Evolutionary conservation across 2,113 vertebrate genomes (phyloP).

Genomic region (Phodopus roborovskii): DNA sequence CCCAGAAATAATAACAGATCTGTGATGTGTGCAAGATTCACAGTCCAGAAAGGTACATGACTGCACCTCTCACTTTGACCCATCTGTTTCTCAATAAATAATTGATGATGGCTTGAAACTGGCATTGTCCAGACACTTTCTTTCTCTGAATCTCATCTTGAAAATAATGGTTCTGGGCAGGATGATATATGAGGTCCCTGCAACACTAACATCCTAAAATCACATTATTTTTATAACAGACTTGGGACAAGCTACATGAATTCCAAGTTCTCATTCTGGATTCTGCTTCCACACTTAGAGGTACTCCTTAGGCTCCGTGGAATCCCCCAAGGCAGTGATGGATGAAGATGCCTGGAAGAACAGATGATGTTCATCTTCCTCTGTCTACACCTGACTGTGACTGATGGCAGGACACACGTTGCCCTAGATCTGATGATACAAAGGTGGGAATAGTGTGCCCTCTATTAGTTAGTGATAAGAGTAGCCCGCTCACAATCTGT

Average conservation of each 20-base stretch:
- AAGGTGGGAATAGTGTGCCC: slow-evolving; percentile 5
- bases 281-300: slow-evolving; percentile 57
- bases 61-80: not conserved
- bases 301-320: not conserved
- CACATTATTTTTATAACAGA: slow-evolving; percentile 70
- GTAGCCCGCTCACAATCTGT: not conserved
- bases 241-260: slow-evolving; percentile 43
- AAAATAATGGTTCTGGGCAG: not conserved
- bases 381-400: slow-evolving; percentile 67
- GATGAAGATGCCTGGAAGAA: slow-evolving; percentile 55
- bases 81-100: slow-evolving; percentile 61
- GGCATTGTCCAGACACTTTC: slow-evolving; percentile 28
- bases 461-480: slow-evolving; percentile 61
- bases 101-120: slow-evolving; percentile 22
- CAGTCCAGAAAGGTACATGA: not conserved
- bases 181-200: slow-evolving; percentile 62
- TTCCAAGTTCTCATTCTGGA: slow-evolving; percentile 26
- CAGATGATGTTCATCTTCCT: slow-evolving; percentile 52
- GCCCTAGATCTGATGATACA: slow-evolving; percentile 54
- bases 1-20: not conserved
- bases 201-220: slow-evolving; percentile 45
- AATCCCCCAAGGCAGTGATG: slow-evolving; percentile 62
- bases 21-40: not conserved
- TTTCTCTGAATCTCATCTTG: slow-evolving; percentile 53
- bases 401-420: slow-evolving; percentile 45